Conservation (phyloP, 2,797 vertebrate genomes). For the Eleutherodactylus coqui region DNA sequence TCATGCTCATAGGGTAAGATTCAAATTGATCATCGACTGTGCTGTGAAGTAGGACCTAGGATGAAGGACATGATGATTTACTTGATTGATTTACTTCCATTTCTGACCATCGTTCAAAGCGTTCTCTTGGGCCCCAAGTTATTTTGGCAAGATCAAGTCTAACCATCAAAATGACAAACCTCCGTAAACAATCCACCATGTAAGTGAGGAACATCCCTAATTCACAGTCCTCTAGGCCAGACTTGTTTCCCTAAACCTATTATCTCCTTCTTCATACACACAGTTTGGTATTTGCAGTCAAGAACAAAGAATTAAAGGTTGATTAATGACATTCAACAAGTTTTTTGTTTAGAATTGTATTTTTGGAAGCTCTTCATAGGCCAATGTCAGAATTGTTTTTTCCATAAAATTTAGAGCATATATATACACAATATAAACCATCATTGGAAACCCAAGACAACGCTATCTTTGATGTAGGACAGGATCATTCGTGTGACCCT, state of each 20-base stretch:
- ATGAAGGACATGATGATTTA: too few relatives aligned
- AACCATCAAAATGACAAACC: neutral
- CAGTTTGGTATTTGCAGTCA: neutral
- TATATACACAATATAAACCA: neutral
- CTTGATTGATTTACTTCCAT: neutral
- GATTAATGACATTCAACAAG: neutral
- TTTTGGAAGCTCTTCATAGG: neutral
- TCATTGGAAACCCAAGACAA: neutral
- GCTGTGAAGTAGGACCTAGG: neutral
- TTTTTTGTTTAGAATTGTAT: conserved; percentile 17
- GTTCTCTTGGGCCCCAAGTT: neutral
- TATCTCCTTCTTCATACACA: neutral
- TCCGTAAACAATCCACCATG: neutral
- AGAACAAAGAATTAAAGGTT: neutral
- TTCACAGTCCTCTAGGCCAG: neutral
- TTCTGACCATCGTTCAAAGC: neutral
- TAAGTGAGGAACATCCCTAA: neutral
- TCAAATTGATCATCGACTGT: neutral
- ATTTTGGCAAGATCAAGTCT: neutral
- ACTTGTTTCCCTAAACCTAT: neutral
- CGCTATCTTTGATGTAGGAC: neutral
- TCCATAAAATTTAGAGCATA: neutral
- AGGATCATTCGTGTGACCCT: neutral
- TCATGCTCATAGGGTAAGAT: neutral
- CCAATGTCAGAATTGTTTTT: neutral